These are phyloP conservation scores for Hippocampus barbouri DNA, from an alignment of 2,113 vertebrate species.

Conservation along the genomic window DNA sequence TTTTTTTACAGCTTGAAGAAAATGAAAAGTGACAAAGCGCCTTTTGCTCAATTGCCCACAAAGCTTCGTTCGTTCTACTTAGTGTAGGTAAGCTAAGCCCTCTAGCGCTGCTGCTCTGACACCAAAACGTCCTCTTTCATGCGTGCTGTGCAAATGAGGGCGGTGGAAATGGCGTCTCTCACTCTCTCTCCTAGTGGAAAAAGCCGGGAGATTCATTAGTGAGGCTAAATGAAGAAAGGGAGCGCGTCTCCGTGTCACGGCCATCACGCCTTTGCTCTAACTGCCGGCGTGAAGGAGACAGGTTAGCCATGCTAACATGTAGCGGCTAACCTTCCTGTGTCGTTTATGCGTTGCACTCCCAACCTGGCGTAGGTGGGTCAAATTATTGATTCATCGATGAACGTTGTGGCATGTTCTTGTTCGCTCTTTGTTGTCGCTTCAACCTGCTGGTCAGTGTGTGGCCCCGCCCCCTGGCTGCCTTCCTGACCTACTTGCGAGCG, in stretches of 20 bases:
- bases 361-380: too few species aligned
- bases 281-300: too few species aligned
- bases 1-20: conserved; percentile 11
- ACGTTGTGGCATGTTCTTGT: too few species aligned
- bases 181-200: too few species aligned
- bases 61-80: background rate
- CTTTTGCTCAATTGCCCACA: background rate
- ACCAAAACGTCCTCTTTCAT: background rate
- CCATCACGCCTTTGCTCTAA: background rate
- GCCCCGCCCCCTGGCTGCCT: too few species aligned
- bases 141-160: background rate
- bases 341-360: too few species aligned
- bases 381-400: too few species aligned
- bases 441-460: too few species aligned
- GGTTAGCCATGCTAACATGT: background rate
- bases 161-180: background rate
- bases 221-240: background rate
- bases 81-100: background rate
- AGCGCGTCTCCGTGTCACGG: background rate
- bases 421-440: too few species aligned
- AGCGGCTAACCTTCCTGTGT: too few species aligned
- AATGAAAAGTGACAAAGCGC: conserved; percentile 10
- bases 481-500: too few species aligned
- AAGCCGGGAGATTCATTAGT: background rate
- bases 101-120: background rate